Base-by-base conservation (phyloP, 2,888 invertebrate species). In the Mallateleia sp. region DNA sequence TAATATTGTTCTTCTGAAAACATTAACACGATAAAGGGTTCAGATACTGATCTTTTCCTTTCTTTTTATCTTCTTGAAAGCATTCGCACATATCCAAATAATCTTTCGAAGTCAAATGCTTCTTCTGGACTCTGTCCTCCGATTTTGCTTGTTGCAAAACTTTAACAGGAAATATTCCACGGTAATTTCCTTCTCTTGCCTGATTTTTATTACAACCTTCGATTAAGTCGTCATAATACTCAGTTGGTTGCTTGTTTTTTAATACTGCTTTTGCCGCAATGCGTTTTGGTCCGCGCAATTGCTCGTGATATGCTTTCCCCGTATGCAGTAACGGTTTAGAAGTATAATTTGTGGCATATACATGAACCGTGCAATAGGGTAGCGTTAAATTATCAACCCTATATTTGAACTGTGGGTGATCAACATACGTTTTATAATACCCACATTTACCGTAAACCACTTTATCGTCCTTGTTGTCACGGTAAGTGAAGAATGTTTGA, bases 81-180 rank as follows among this genome's bases (percentile, higher is more conserved):
- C n/a, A n/a, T n/a, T n/a, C n/a, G n/a, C n/a, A n/a, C 0, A 15
- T 56, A n/a, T 60, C 64, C 1, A 14, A 7, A 24, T 42, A 20
- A 38, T 64, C 64, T n/a, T 42, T 62, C 22, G 42, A 62, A 1
- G 14, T 42, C 8, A 15, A 42, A 15, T 20, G 24, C 7, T 6
- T 62, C 22, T 4, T 4, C 22, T 42, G 8, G 2, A 15, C 1
- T 8, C n/a, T 58, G 6, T 18, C 3, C 24, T 62, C 62, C 1
- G 3, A 5, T 2, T 20, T 54, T n/a, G 69, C 60, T 60, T 74
- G 60, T 22, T 34, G 14, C n/a, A 60, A 32, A 0, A 72, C 72
- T 42, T 56, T 8, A 18, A 72, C 28, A 6, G 72, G 56, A 28
- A 28, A 20, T 1, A 72, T 0, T 2, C 34, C 32, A 52, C 24